Percentiles rank a stretch among this genome's conserved stretches.
Conservation (phyloP, 2,888 invertebrate genomes). For the Temnothorax rugatulus region DNA sequence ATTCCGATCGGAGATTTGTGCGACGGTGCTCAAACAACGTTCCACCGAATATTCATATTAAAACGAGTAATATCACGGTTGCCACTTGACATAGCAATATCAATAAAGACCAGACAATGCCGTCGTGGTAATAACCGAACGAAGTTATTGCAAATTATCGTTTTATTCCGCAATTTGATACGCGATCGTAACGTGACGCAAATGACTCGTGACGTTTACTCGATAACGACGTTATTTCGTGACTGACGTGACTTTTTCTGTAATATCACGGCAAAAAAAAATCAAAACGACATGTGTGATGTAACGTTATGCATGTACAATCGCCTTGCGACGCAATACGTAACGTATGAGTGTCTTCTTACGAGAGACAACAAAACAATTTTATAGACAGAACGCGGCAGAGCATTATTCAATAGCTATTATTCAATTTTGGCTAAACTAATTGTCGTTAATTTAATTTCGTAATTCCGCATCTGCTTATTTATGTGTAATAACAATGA, state of each 20-base stretch:
- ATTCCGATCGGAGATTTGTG: conserved; percentile 10
- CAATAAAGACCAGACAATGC: conserved; percentile 43
- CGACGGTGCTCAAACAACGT: conserved; percentile 26
- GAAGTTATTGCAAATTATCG: conserved; percentile 50
- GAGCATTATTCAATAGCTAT: not conserved
- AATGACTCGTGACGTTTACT: conserved; percentile 47
- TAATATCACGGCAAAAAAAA: conserved; percentile 3
- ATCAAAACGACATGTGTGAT: conserved; percentile 40
- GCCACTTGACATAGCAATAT: conserved; percentile 47
- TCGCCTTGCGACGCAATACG: conserved; percentile 13
- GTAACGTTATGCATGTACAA: conserved; percentile 7
- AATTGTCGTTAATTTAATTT: not conserved
- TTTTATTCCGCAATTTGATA: conserved; percentile 48
- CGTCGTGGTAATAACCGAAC: conserved; percentile 34
- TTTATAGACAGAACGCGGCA: not conserved
- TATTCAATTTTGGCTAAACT: not conserved
- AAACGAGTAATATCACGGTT: conserved; percentile 40
- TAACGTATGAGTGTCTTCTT: not conserved
- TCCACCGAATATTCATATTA: conserved; percentile 33
- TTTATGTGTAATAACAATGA: no score
- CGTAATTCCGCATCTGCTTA: not conserved
- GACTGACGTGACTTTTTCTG: conserved; percentile 15
- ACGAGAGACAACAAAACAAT: not conserved
- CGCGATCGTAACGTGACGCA: conserved; percentile 45
- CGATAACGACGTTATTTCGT: conserved; percentile 30